Conservation (phyloP, 2,888 invertebrate genomes). For the Nemotelus nigrinus region DNA sequence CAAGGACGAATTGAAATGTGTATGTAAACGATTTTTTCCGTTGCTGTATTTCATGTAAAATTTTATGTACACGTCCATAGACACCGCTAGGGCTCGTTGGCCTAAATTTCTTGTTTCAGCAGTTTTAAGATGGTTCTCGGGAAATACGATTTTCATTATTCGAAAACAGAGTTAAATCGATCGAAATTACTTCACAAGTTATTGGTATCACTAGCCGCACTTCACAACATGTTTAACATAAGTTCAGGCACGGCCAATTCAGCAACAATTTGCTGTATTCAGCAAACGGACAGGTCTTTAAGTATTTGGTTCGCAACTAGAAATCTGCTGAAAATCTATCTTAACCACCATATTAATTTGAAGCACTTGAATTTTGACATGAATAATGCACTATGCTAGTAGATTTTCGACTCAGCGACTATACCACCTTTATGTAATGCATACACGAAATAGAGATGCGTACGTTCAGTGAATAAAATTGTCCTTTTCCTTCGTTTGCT, state of each 20-base stretch:
- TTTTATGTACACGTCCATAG: constrained; percentile 19
- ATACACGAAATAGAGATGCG: not conserved
- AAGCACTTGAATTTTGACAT: too few relatives aligned
- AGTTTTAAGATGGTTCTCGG: not conserved
- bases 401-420: not conserved
- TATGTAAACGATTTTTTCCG: constrained; percentile 25
- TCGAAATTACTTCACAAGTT: too few relatives aligned
- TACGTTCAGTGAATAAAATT: not conserved
- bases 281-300: too few relatives aligned
- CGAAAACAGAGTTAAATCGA: not conserved
- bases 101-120: constrained; percentile 8
- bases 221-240: too few relatives aligned
- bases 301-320: too few relatives aligned
- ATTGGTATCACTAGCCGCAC: too few relatives aligned
- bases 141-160: not conserved
- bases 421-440: not conserved
- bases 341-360: too few relatives aligned
- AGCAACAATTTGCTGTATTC: too few relatives aligned
- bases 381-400: too few relatives aligned
- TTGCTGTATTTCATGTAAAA: constrained; percentile 38
- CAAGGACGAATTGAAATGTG: not conserved
- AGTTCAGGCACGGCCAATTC: too few relatives aligned
- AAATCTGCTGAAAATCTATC: too few relatives aligned
- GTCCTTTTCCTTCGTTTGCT: not conserved
- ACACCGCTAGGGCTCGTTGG: constrained; percentile 28